Evolutionary conservation across 2,113 vertebrate genomes (phyloP).

Genomic region (Dinomys branickii): DNA sequence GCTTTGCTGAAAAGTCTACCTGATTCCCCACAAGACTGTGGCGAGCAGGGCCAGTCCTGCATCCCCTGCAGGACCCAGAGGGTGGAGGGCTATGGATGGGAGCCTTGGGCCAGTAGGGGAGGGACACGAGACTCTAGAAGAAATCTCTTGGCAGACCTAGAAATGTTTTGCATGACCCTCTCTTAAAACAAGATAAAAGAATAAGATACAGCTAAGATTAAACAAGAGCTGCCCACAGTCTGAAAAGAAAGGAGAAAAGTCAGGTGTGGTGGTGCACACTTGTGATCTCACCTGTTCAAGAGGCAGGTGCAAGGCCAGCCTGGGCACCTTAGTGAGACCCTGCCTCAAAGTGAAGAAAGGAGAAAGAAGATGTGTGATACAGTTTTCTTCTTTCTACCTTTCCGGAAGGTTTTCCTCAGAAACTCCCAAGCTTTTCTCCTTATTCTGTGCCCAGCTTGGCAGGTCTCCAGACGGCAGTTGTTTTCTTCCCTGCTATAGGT

Average conservation of each 20-base stretch:
- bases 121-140: neutral
- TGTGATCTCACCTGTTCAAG: neutral
- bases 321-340: neutral
- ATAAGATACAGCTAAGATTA: slow-evolving; percentile 22
- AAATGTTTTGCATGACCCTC: neutral
- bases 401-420: neutral
- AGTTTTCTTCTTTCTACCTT: neutral
- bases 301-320: neutral
- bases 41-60: neutral
- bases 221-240: neutral
- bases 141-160: neutral
- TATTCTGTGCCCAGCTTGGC: neutral
- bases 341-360: neutral
- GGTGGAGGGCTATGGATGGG: neutral
- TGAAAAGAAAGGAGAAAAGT: neutral
- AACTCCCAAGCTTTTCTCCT: neutral
- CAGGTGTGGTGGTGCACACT: neutral
- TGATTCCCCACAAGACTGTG: neutral
- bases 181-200: neutral
- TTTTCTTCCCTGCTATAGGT: neutral
- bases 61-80: neutral
- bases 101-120: neutral
- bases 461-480: accelerated
- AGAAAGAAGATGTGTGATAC: neutral
- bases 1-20: neutral